Percentiles rank a stretch among this genome's conserved stretches.
These are phyloP conservation scores for Erebia palarica DNA, from an alignment of 2,888 invertebrate species.

Conservation along the genomic window DNA sequence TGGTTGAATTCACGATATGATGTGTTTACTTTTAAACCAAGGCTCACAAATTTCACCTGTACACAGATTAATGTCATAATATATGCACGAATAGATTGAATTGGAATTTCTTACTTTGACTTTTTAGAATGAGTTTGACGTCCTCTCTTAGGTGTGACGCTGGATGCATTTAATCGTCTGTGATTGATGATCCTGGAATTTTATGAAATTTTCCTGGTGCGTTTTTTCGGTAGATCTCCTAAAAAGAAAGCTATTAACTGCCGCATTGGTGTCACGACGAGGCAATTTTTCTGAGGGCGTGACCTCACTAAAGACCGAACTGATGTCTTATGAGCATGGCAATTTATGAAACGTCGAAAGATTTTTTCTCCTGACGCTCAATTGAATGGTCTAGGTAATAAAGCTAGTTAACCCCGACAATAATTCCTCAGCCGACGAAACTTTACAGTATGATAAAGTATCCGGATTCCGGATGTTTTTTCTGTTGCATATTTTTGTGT, in stretches of 20 bases:
- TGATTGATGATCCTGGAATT: constrained; percentile 15
- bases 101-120: not conserved
- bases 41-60: no score
- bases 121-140: not conserved
- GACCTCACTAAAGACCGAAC: constrained; percentile 6
- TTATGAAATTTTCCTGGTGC: constrained; percentile 10
- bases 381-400: no score
- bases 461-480: no score
- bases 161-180: not conserved
- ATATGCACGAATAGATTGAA: no score
- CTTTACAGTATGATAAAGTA: no score
- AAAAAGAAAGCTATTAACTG: constrained; percentile 19
- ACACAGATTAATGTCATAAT: no score
- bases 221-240: constrained; percentile 17
- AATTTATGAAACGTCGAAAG: constrained; percentile 6
- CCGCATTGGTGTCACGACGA: constrained; percentile 6
- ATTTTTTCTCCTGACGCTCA: not conserved
- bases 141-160: not conserved
- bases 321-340: no score
- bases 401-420: no score
- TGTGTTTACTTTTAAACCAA: no score
- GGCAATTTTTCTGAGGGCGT: not conserved
- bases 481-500: no score
- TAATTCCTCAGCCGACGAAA: no score
- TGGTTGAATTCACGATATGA: no score